These are phyloP conservation scores for Chrysina gloriosa DNA, from an alignment of 2,888 invertebrate species.

Conservation along the genomic window DNA sequence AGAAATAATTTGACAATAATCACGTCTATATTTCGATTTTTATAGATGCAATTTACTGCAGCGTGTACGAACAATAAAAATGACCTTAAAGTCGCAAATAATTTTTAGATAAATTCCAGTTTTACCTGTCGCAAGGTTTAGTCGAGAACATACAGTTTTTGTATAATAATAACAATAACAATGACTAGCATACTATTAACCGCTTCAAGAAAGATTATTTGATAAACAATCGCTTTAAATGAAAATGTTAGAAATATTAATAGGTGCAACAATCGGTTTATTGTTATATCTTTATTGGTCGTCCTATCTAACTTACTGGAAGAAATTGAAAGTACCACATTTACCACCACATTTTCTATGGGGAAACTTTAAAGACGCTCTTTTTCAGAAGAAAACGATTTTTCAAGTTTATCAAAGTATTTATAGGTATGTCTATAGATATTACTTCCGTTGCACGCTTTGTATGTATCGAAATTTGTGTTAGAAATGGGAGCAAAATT, in stretches of 20 bases:
- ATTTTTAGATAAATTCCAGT: too few relatives aligned
- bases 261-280: constrained; percentile 2
- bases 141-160: too few relatives aligned
- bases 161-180: too few relatives aligned
- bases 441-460: not conserved
- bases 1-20: too few relatives aligned
- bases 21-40: too few relatives aligned
- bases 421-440: constrained; percentile 47
- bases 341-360: constrained; percentile 49
- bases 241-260: constrained; percentile 12
- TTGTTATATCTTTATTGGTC: constrained; percentile 13
- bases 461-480: not conserved
- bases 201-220: too few relatives aligned
- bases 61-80: too few relatives aligned
- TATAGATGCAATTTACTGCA: too few relatives aligned
- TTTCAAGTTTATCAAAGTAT: constrained; percentile 44
- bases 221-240: too few relatives aligned
- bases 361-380: constrained; percentile 51
- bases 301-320: constrained; percentile 44
- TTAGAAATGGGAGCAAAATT: not conserved
- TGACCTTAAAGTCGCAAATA: too few relatives aligned
- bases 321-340: constrained; percentile 47
- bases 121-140: too few relatives aligned
- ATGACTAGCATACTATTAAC: too few relatives aligned
- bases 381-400: constrained; percentile 48